Percentiles rank a stretch among this genome's conserved stretches.
Evolutionary conservation across 2,113 vertebrate species (phyloP).

Genomic region (Atractosteus spatula): DNA sequence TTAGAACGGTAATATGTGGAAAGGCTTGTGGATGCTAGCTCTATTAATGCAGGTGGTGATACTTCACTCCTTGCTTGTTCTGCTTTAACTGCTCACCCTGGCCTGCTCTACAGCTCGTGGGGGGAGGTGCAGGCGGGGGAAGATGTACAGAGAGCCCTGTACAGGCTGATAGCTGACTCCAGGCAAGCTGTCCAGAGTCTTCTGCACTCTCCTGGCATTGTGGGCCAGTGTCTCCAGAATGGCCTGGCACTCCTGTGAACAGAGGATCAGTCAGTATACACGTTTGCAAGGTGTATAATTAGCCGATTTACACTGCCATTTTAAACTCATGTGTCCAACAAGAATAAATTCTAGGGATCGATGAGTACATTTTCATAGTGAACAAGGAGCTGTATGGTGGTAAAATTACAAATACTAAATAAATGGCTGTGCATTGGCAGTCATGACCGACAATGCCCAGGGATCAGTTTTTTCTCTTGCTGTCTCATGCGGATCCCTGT

Average conservation of each 20-base stretch:
- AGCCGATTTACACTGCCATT: too few species aligned
- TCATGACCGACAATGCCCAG: too few species aligned
- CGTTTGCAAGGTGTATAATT: background rate
- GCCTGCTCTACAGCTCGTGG: conserved; percentile 50
- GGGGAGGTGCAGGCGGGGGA: conserved; percentile 53
- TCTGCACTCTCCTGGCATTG: conserved; percentile 33
- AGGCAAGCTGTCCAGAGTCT: conserved; percentile 43
- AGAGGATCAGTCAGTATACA: background rate
- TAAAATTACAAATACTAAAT: too few species aligned
- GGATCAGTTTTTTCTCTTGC: too few species aligned
- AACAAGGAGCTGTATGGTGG: too few species aligned
- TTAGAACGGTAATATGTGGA: too few species aligned
- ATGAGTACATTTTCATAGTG: too few species aligned
- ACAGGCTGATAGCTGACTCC: conserved; percentile 52
- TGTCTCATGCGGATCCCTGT: too few species aligned
- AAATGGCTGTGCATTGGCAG: too few species aligned
- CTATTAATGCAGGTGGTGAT: background rate
- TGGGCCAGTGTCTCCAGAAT: conserved; percentile 28
- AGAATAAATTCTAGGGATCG: too few species aligned
- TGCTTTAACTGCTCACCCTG: conserved; percentile 40
- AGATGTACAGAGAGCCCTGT: conserved; percentile 50
- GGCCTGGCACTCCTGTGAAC: conserved; percentile 48
- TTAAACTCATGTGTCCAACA: too few species aligned
- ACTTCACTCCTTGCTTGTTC: background rate
- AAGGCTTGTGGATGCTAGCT: background rate